Percentiles rank a stretch among this genome's conserved stretches.
These are phyloP conservation scores for Paratilapia polleni DNA, from an alignment of 2,113 vertebrate genomes.

Conservation along the genomic window DNA sequence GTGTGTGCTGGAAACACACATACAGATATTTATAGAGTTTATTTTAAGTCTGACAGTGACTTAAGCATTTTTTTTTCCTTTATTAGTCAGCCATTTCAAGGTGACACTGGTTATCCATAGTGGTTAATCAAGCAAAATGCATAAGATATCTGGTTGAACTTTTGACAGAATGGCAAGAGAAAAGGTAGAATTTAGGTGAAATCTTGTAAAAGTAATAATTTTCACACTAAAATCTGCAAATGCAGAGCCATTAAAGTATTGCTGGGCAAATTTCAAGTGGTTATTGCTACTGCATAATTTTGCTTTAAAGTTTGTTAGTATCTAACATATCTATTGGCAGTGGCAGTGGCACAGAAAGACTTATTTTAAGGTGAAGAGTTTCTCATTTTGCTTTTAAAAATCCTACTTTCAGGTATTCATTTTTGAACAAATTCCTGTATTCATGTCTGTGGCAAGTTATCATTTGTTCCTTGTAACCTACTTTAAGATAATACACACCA, in stretches of 20 bases:
- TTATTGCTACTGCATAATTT: not conserved
- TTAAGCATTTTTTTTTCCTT: not conserved
- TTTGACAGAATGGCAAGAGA: not conserved
- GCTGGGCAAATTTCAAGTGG: not conserved
- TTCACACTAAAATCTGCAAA: not conserved
- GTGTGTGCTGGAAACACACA: not conserved
- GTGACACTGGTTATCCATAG: not conserved
- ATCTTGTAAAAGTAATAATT: not conserved
- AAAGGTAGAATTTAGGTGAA: not conserved
- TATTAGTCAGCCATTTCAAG: not conserved
- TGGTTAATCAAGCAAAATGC: not conserved
- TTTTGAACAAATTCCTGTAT: not conserved
- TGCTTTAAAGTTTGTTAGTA: not conserved
- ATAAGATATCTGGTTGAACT: not conserved
- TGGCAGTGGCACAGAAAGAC: not conserved
- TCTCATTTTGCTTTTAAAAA: not conserved
- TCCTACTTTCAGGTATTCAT: not conserved
- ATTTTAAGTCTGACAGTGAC: slow-evolving; percentile 13
- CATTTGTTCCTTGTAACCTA: not conserved
- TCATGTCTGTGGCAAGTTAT: not conserved
- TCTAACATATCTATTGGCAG: not conserved
- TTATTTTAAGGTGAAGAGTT: not conserved
- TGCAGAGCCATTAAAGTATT: not conserved
- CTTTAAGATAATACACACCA: not conserved
- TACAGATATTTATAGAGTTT: not conserved